These are phyloP conservation scores for Acanthococcus lagerstroemiae DNA, from an alignment of 2,888 invertebrate species.

Conservation along the genomic window DNA sequence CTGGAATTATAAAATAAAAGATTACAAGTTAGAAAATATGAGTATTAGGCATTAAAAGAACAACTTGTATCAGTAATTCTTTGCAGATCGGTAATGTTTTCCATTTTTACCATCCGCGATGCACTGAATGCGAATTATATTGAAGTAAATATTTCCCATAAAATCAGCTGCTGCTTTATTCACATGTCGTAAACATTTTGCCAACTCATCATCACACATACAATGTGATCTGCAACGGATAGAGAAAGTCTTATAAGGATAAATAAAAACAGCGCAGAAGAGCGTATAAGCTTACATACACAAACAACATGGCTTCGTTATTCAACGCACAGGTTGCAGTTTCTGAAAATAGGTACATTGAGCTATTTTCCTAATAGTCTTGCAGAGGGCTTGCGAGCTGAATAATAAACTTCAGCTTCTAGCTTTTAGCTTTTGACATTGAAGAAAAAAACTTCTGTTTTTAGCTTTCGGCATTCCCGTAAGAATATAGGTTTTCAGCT, in stretches of 20 bases:
- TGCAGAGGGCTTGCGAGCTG: no score
- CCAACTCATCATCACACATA: conserved; percentile 72
- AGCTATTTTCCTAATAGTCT: no score
- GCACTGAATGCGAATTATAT: conserved; percentile 65
- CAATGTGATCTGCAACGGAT: conserved; percentile 77
- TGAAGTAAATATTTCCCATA: conserved; percentile 79
- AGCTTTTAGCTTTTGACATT: neutral
- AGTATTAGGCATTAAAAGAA: no score
- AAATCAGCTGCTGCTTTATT: conserved; percentile 59
- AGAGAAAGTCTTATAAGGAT: conserved; percentile 30
- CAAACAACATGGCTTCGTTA: no score
- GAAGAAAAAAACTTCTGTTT: neutral
- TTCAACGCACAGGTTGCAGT: no score
- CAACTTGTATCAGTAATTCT: conserved; percentile 4
- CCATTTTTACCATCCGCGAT: conserved; percentile 47
- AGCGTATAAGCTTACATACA: no score
- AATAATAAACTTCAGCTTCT: neutral
- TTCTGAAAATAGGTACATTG: no score
- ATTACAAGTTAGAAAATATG: no score
- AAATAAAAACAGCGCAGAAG: no score
- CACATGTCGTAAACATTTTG: conserved; percentile 65
- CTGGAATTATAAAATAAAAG: no score
- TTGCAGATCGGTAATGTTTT: conserved; percentile 11
- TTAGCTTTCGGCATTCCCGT: neutral
- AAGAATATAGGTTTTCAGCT: no score